These are phyloP conservation scores for Diaprepes abbreviatus DNA, from an alignment of 2,888 invertebrate species.

Conservation along the genomic window DNA sequence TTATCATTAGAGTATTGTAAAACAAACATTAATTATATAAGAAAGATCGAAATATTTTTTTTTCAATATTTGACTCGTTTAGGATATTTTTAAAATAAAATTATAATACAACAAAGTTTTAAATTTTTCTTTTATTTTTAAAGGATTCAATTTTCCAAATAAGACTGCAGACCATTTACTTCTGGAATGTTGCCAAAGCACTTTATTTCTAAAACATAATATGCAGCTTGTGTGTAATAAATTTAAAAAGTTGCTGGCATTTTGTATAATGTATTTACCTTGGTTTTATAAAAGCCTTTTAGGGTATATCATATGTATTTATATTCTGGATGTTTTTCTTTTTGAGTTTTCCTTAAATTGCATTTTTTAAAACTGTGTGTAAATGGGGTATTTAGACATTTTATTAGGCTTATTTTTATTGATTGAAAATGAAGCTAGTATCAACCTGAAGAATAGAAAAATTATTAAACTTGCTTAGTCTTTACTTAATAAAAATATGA, in stretches of 20 bases:
- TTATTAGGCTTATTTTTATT: no score
- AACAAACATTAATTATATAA: no score
- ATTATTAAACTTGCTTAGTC: no score
- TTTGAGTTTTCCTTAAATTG: not conserved
- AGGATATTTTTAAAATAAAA: no score
- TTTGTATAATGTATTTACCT: conserved; percentile 13
- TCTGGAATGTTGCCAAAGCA: conserved; percentile 30
- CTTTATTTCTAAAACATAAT: conserved; percentile 23
- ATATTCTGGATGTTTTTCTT: not conserved
- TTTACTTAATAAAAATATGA: no score
- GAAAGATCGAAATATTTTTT: no score
- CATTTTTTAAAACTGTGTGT: not conserved
- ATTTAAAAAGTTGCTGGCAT: conserved; percentile 23
- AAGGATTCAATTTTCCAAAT: conserved; percentile 21
- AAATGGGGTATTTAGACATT: no score
- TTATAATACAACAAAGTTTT: conserved; percentile 1
- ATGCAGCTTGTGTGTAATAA: conserved; percentile 26
- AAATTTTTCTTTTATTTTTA: conserved; percentile 7
- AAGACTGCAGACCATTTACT: conserved; percentile 21
- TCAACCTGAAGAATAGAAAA: no score
- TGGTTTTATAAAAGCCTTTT: not conserved
- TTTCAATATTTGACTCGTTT: no score
- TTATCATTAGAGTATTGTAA: no score
- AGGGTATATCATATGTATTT: conserved; percentile 3
- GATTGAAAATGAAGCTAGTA: no score